phyloP scores from a whole-genome alignment of 1,140 invertebrate species.

The Drosophila ercepeae region DNA sequence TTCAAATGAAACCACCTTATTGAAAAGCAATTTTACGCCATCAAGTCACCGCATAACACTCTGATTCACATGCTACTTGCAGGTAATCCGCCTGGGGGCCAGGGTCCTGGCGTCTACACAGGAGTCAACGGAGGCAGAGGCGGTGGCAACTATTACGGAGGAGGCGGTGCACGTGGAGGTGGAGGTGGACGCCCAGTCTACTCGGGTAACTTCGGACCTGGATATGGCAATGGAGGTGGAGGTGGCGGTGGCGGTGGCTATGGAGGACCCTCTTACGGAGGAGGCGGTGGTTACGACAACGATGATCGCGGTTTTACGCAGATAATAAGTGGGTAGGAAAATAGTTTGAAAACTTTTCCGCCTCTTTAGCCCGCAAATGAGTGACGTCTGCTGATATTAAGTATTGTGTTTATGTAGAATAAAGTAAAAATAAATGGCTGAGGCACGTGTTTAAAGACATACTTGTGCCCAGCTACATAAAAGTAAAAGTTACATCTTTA shows the following conservation, averaged over 20 bases:
- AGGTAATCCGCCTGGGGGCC: slow-evolving; percentile 70
- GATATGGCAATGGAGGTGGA: slow-evolving; percentile 45
- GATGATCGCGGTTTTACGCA: slow-evolving; percentile 53
- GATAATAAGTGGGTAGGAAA: slow-evolving; percentile 53
- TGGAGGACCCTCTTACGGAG: slow-evolving; percentile 15
- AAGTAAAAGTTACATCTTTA: not conserved
- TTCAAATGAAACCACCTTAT: not conserved
- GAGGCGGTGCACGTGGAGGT: slow-evolving; percentile 22
- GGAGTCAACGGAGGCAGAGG: slow-evolving; percentile 22
- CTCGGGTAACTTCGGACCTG: slow-evolving; percentile 64
- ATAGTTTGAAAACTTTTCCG: slow-evolving; percentile 12
- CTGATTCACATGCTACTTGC: slow-evolving; percentile 25
- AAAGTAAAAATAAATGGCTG: slow-evolving; percentile 12
- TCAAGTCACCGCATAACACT: slow-evolving; percentile 17
- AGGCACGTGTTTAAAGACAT: not conserved
- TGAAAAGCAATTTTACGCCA: not conserved
- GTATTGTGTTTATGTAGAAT: slow-evolving; percentile 19
- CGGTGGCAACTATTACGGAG: slow-evolving; percentile 29
- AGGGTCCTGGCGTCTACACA: slow-evolving; percentile 60
- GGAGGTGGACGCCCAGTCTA: slow-evolving; percentile 62
- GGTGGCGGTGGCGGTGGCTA: slow-evolving; percentile 10
- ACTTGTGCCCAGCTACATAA: not conserved
- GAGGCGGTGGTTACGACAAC: slow-evolving; percentile 31
- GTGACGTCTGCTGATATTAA: slow-evolving; percentile 10
- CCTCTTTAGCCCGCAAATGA: slow-evolving; percentile 4